phyloP scores from a whole-genome alignment of 2,888 invertebrate genomes.

The Amphipyra berbera region DNA sequence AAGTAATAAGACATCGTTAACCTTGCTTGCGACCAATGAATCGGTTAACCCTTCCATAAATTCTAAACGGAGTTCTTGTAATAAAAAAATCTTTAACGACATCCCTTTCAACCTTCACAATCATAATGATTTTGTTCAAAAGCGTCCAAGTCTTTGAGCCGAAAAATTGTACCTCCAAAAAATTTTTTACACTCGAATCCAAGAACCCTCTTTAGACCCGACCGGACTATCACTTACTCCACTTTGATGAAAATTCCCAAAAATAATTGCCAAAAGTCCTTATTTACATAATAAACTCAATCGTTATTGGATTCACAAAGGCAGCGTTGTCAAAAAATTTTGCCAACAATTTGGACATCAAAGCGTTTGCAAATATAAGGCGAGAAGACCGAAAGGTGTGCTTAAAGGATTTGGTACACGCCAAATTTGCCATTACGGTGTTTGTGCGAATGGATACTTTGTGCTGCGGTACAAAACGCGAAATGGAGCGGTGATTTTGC shows the following conservation, averaged over 20 bases:
- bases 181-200: constrained; percentile 17
- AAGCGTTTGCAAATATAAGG: constrained; percentile 50
- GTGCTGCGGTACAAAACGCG: constrained; percentile 44
- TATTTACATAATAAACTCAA: constrained; percentile 50
- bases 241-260: constrained; percentile 39
- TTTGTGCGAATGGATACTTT: constrained; percentile 58
- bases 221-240: constrained; percentile 8
- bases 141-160: constrained; percentile 12
- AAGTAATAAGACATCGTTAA: not conserved
- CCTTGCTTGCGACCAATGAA: not conserved
- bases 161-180: constrained; percentile 11
- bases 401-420: constrained; percentile 51
- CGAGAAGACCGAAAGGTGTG: constrained; percentile 49
- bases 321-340: constrained; percentile 44
- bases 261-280: constrained; percentile 41
- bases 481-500: not conserved
- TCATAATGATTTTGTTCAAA: constrained; percentile 21
- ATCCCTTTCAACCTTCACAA: constrained; percentile 3
- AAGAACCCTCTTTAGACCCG: constrained; percentile 12
- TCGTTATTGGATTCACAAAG: constrained; percentile 42
- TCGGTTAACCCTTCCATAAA: not conserved
- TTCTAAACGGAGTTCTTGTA: constrained; percentile 3
- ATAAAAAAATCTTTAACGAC: constrained; percentile 7
- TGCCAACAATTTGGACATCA: constrained; percentile 54
- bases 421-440: constrained; percentile 63